Evolutionary conservation across 2,888 invertebrate genomes (phyloP), one percentile per base, ranked within the genome.

Genomic region (Xestia sexstrigata): DNA sequence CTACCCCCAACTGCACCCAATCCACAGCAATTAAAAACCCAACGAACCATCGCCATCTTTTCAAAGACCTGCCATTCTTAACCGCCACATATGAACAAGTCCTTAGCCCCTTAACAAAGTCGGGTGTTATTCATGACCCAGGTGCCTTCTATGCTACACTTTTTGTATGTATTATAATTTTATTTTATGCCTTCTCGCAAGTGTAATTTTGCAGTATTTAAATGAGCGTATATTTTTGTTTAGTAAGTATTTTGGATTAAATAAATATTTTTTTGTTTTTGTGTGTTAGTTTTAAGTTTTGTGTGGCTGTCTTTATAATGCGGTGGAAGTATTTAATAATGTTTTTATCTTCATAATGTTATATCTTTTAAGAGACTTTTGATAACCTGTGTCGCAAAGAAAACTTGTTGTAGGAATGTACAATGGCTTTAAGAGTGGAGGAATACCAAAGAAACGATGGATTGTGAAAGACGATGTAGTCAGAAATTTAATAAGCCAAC

Each of bases 91-190:
- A 79, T 86, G 78, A 72, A 81, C 84, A 74, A 69, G 60, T 70
- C 89, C 81, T 87, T 89, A 87, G 79, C 82, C 86, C 83, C 76
- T 81, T 86, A 81, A 87, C 83, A 89, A 88, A 87, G 84, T 90
- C 88, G 79, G 85, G 84, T 80, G 85, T 88, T 90, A 89, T 89
- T 90, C 87, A 90, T 87, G 87, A 87, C 75, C 78, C 92, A 92
- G 92, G 91, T 92, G 91, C 87, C 76, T 82, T 79, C 88, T 87
- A 88, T 89, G 87, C 81, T 70, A 82, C 86, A 88, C 85, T 91
- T 91, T 89, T 85, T 83, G 79, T 88, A 76, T 86, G 83, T 87
- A 85, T 88, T 87, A 85, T 86, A 88, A 87, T 89, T 88, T 87
- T 89, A 87, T 83, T 87, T 88, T 86, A 81, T 78, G 76, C 74